Conservation (phyloP, 2,113 vertebrate genomes). For the Kobus ellipsiprymnus region DNA sequence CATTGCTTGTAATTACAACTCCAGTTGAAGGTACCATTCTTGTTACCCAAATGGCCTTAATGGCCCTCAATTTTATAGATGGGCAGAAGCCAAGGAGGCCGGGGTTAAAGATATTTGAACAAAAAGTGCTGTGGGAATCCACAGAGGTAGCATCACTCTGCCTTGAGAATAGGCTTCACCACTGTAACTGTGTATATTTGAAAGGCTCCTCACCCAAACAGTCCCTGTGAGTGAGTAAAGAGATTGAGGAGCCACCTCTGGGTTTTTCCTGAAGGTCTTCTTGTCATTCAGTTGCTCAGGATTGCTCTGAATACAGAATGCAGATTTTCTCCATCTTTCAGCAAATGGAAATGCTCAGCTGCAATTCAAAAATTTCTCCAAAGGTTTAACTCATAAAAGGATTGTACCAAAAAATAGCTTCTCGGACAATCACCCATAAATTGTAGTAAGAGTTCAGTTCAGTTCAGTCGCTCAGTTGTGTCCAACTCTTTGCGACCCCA, state of each 20-base stretch:
- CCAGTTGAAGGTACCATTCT: not conserved
- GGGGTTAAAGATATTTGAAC: not conserved
- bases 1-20: not conserved
- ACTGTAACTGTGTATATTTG: not conserved
- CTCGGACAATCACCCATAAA: not conserved
- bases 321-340: conserved; percentile 21
- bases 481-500: no score
- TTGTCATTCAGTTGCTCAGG: not conserved
- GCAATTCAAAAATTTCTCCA: conserved; percentile 32
- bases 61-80: not conserved
- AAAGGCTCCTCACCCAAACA: conserved; percentile 47
- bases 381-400: conserved; percentile 30
- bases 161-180: not conserved
- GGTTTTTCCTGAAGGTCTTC: not conserved
- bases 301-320: conserved; percentile 3
- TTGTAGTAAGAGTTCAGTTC: not conserved
- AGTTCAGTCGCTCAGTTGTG: no score
- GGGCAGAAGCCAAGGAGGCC: not conserved
- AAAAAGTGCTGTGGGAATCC: not conserved
- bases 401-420: not conserved
- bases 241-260: not conserved
- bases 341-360: conserved; percentile 42
- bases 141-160: not conserved
- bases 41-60: not conserved
- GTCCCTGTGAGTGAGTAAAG: not conserved